These are phyloP conservation scores for Machaerirhynchus nigripectus DNA, from an alignment of 2,113 vertebrate genomes.

Conservation along the genomic window DNA sequence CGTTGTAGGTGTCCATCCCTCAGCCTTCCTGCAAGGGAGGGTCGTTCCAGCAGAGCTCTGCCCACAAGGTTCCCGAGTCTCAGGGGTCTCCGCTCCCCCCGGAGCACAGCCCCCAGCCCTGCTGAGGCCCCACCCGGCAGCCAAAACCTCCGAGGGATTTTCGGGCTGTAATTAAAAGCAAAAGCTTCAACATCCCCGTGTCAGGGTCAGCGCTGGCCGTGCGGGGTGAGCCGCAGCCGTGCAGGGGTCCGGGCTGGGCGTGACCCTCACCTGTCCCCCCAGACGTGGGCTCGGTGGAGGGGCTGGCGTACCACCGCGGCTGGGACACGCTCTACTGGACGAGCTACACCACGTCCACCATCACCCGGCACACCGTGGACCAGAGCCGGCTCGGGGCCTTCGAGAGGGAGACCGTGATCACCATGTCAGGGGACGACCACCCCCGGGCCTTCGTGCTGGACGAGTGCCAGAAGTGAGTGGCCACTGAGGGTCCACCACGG, in stretches of 20 bases:
- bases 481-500: accelerated
- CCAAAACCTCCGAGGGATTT: neutral
- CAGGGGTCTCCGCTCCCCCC: neutral
- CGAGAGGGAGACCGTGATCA: constrained; percentile 92
- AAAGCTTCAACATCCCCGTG: accelerated
- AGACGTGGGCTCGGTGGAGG: constrained; percentile 97
- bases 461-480: constrained; percentile 92
- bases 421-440: constrained; percentile 96
- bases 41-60: neutral
- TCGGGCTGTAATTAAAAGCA: neutral
- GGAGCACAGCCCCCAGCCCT: neutral
- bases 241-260: accelerated
- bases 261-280: neutral
- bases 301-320: constrained; percentile 91
- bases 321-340: constrained; percentile 98
- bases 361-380: constrained; percentile 93
- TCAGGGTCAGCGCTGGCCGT: accelerated
- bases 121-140: neutral
- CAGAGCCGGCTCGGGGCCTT: constrained; percentile 88
- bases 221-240: accelerated
- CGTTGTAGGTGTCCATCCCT: accelerated
- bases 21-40: neutral
- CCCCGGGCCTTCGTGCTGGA: constrained; percentile 94
- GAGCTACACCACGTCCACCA: constrained; percentile 96
- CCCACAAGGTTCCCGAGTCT: accelerated